Conservation (phyloP, 2,113 vertebrate species). For the Ornithorhynchus anatinus region DNA sequence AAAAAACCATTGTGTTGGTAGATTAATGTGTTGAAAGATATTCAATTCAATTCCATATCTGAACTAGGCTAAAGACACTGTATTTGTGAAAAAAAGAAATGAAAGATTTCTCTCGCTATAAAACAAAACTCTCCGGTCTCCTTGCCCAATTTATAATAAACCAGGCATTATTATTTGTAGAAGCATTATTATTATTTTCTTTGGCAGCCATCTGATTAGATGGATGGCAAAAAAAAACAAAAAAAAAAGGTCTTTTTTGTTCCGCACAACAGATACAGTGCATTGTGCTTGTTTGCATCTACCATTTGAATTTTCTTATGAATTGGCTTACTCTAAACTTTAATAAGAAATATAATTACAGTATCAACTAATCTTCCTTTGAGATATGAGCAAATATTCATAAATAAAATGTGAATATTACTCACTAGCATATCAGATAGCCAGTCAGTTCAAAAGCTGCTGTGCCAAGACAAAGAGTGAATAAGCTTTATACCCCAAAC, state of each 20-base stretch:
- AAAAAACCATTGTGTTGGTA: slow-evolving; percentile 43
- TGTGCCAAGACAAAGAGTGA: too few relatives aligned
- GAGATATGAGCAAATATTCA: background rate
- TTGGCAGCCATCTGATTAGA: background rate
- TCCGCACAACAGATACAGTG: slow-evolving; percentile 6
- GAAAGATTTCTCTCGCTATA: slow-evolving; percentile 7
- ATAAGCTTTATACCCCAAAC: too few relatives aligned
- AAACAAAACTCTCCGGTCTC: slow-evolving; percentile 24
- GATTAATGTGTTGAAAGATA: slow-evolving; percentile 42
- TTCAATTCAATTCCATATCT: slow-evolving; percentile 39
- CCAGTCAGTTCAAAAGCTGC: too few relatives aligned
- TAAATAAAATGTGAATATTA: too few relatives aligned
- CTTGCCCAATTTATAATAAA: slow-evolving; percentile 41
- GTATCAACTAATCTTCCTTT: slow-evolving; percentile 25
- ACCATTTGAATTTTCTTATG: slow-evolving; percentile 32
- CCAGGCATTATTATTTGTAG: slow-evolving; percentile 34
- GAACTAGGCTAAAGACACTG: background rate
- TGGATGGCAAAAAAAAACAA: slow-evolving; percentile 17
- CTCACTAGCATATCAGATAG: too few relatives aligned
- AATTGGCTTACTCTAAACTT: background rate
- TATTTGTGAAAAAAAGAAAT: slow-evolving; percentile 5
- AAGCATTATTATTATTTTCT: background rate
- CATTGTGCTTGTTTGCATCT: slow-evolving; percentile 1
- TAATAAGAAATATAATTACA: slow-evolving; percentile 8
- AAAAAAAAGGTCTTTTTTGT: slow-evolving; percentile 7